Base-by-base conservation (phyloP, 2,113 vertebrate genomes). In the Alethe diademata region DNA sequence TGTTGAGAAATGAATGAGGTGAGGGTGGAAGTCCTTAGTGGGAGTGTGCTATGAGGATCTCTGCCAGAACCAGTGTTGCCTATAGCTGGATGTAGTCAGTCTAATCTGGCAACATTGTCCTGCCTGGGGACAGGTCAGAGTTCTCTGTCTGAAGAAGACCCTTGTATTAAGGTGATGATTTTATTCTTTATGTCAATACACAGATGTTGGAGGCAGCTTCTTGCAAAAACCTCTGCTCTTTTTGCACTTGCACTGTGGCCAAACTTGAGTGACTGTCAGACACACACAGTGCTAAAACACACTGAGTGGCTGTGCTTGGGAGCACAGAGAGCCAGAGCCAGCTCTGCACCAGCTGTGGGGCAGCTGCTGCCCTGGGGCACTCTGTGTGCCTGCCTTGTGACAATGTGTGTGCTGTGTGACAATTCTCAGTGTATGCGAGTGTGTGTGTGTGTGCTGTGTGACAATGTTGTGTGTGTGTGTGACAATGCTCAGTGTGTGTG, bases 331-430 rank as follows among this genome's bases (percentile, higher is more conserved):
- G 58, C 66, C 38, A 58, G 80, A 70, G 73, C 38, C 85, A 86
- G 62, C 61, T 40, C 66, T 50, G 78, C 20, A 5, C 73, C 84
- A 66, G 74, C 79, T 94, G 89, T 50, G 54, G 48, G 64, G 67
- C 95, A 94, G 88, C 75, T 81, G 87, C 96, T 76, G 91, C 93
- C 81, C 62, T 11, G 79, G 79, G 75, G 35, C 5, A 4, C 3
- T 20, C 35, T 36, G 82, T 13, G 13, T n/a, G 11, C 40, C 9
- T 53, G 54, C 24, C 14, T 6, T 35, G 65, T 47, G 60, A 45
- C 43, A 45, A 20, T 20, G 19, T 38, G 13, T 25, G 58, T 28
- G 51, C 16, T 16, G 45, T 33, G 40, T 38, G 58, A 60, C 35
- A 60, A 9, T 36, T 4, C 20, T 23, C 8, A 1, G 24, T 40